phyloP scores from a whole-genome alignment of 2,113 vertebrate genomes.

The Malurus melanocephalus region DNA sequence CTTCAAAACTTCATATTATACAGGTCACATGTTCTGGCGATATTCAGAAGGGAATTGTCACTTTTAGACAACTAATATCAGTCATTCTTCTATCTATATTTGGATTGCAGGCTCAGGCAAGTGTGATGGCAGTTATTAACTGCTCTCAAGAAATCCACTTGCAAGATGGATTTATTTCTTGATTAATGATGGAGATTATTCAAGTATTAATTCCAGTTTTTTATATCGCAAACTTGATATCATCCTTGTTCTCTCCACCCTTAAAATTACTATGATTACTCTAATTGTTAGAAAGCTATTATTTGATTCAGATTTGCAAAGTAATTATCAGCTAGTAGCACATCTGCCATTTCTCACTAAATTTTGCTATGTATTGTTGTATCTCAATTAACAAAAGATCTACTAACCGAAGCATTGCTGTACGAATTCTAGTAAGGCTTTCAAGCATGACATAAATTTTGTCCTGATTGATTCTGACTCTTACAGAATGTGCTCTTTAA shows the following conservation, averaged over 20 bases:
- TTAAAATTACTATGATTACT: conserved; percentile 81
- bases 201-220: conserved; percentile 76
- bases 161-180: conserved; percentile 75
- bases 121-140: conserved; percentile 79
- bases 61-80: conserved; percentile 72
- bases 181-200: conserved; percentile 79
- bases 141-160: conserved; percentile 76
- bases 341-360: conserved; percentile 72
- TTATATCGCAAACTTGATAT: conserved; percentile 74
- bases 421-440: conserved; percentile 52
- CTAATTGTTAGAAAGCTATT: conserved; percentile 76
- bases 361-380: conserved; percentile 63
- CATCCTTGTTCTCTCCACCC: conserved; percentile 72
- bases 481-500: conserved; percentile 37
- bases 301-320: conserved; percentile 73
- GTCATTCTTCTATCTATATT: conserved; percentile 76
- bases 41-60: conserved; percentile 75
- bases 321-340: conserved; percentile 68
- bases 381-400: conserved; percentile 66
- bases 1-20: conserved; percentile 65
- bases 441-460: conserved; percentile 59
- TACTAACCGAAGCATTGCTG: conserved; percentile 46
- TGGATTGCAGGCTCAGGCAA: conserved; percentile 72
- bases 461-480: conserved; percentile 53
- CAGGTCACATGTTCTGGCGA: conserved; percentile 59